These are phyloP conservation scores for Tenebrosternarchus preto DNA, from an alignment of 2,113 vertebrate genomes.

Conservation along the genomic window DNA sequence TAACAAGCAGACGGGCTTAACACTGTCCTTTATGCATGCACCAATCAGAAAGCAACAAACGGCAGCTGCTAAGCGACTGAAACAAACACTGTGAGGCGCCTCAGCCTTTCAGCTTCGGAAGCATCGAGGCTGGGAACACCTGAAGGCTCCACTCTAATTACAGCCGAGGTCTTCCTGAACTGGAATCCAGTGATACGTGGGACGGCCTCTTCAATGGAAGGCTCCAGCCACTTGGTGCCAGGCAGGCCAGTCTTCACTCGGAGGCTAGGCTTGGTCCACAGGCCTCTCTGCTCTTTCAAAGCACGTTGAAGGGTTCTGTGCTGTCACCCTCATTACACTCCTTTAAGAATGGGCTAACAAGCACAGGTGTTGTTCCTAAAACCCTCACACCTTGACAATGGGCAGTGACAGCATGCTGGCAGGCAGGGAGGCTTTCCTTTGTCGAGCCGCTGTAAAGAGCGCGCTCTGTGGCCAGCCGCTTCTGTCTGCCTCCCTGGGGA, in stretches of 20 bases:
- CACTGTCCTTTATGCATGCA: too few relatives aligned
- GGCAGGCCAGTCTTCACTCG: slow-evolving; percentile 11
- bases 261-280: slow-evolving; percentile 14
- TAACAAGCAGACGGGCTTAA: background rate
- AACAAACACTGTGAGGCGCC: too few relatives aligned
- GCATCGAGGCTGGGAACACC: too few relatives aligned
- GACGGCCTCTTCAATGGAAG: too few relatives aligned
- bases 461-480: slow-evolving; percentile 60
- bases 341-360: slow-evolving; percentile 64
- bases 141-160: too few relatives aligned
- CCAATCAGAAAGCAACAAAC: too few relatives aligned
- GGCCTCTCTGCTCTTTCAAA: slow-evolving; percentile 19
- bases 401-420: slow-evolving; percentile 70
- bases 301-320: slow-evolving; percentile 62
- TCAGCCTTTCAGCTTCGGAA: too few relatives aligned
- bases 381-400: slow-evolving; percentile 76
- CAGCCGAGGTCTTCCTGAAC: too few relatives aligned
- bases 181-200: too few relatives aligned
- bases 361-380: slow-evolving; percentile 76
- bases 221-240: too few relatives aligned
- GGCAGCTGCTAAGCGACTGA: too few relatives aligned
- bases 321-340: slow-evolving; percentile 66
- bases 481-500: slow-evolving; percentile 55
- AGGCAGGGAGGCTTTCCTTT: slow-evolving; percentile 70
- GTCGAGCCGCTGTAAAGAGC: slow-evolving; percentile 71